A percentile compares a stretch with the other conserved stretches of the same genome.
Conservation (phyloP, 2,888 invertebrate species). For the Plagiodera versicolora region DNA sequence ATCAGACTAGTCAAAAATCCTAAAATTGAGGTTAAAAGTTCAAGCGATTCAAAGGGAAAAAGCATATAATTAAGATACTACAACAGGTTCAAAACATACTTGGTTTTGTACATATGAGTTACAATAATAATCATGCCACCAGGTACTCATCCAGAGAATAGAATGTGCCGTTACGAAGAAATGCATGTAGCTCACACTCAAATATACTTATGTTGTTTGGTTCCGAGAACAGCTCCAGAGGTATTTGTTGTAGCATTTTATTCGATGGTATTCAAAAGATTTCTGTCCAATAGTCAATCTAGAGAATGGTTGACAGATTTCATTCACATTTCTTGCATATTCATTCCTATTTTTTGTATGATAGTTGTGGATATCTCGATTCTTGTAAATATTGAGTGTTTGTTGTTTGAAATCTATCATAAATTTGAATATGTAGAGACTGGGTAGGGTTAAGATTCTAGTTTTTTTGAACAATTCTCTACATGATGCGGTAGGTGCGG, state of each 20-base stretch:
- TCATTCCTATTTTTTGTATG: neutral
- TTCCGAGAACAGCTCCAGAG: neutral
- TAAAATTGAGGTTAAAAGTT: neutral
- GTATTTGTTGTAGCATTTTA: no score
- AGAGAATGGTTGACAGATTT: neutral
- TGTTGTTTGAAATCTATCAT: neutral
- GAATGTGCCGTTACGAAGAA: neutral
- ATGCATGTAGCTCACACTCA: neutral
- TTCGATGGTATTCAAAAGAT: no score
- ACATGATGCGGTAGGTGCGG: neutral
- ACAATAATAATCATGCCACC: neutral
- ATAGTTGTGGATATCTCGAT: neutral
- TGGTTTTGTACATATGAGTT: neutral
- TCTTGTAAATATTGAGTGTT: neutral
- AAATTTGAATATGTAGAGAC: neutral
- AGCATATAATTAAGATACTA: no score
- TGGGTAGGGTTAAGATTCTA: neutral
- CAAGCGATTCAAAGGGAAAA: neutral
- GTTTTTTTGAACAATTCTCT: neutral
- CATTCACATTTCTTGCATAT: no score
- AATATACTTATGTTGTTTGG: neutral
- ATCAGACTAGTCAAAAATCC: neutral
- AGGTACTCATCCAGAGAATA: neutral
- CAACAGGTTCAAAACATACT: no score
- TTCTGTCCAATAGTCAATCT: no score